Conservation (phyloP, 2,888 invertebrate species). For the Caenorhabditis sulstoni region DNA sequence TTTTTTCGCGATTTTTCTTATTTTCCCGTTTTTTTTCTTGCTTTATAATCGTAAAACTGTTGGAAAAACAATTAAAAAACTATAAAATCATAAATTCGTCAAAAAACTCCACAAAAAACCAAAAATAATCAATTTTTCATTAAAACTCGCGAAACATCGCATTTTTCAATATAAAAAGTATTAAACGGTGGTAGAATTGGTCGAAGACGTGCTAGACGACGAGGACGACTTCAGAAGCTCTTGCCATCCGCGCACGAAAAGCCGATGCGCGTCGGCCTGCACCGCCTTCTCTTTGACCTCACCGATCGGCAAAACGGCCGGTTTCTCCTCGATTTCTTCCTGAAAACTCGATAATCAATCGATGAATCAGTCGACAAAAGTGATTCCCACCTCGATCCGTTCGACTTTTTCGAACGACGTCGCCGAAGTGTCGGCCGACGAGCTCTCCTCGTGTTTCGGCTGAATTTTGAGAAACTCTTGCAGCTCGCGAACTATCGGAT, state of each 20-base stretch:
- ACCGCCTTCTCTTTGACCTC: slow-evolving; percentile 24
- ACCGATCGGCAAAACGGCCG: too few species aligned
- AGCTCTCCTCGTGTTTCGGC: slow-evolving; percentile 25
- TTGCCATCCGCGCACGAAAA: slow-evolving; percentile 47
- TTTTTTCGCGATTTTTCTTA: too few species aligned
- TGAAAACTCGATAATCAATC: too few species aligned
- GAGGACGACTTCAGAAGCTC: slow-evolving; percentile 45
- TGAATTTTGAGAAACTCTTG: slow-evolving; percentile 58
- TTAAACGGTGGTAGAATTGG: slow-evolving; percentile 30
- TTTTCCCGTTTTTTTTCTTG: too few species aligned
- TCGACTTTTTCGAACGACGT: slow-evolving; percentile 14
- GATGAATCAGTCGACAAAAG: neutral
- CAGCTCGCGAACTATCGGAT: slow-evolving; percentile 51
- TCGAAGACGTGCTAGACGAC: slow-evolving; percentile 37
- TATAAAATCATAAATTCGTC: too few species aligned
- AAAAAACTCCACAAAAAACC: too few species aligned
- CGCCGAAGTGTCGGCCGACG: slow-evolving; percentile 12
- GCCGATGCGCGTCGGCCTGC: slow-evolving; percentile 40
- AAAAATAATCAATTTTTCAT: too few species aligned
- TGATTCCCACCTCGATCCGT: slow-evolving; percentile 7
- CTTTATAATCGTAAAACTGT: too few species aligned
- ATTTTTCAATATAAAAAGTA: neutral
- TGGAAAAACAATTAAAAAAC: too few species aligned
- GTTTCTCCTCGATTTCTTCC: too few species aligned
- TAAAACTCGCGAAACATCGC: too few species aligned